Conservation (phyloP, 2,888 invertebrate species). For the Julus scanicus region DNA sequence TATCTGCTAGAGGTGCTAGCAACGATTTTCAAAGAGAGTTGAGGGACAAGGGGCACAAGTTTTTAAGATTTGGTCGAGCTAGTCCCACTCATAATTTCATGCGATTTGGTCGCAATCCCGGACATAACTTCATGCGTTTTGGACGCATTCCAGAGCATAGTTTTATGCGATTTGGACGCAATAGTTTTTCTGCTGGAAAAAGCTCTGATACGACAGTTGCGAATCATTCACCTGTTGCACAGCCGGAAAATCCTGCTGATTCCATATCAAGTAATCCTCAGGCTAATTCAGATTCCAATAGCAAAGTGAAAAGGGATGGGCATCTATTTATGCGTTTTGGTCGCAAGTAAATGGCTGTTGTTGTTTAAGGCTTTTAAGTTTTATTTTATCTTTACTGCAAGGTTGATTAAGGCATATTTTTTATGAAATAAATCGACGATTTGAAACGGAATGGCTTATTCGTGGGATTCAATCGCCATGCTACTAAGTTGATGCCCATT, state of each 20-base stretch:
- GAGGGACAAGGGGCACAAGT: background rate
- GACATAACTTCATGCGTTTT: slow-evolving; percentile 58
- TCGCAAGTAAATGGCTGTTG: slow-evolving; percentile 46
- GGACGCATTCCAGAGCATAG: slow-evolving; percentile 56
- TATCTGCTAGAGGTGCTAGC: background rate
- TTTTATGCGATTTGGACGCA: slow-evolving; percentile 56
- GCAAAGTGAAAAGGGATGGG: slow-evolving; percentile 52
- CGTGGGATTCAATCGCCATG: background rate
- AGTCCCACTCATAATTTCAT: slow-evolving; percentile 52
- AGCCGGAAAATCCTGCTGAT: background rate
- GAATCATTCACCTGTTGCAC: background rate
- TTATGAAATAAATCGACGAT: slow-evolving; percentile 37
- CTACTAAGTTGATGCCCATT: background rate
- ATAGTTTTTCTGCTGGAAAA: slow-evolving; percentile 24
- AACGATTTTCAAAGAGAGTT: background rate
- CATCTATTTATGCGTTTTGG: slow-evolving; percentile 56
- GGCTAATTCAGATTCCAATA: slow-evolving; percentile 15
- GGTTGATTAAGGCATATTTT: slow-evolving; percentile 46
- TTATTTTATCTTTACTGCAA: slow-evolving; percentile 45
- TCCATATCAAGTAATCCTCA: background rate
- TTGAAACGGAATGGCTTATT: background rate
- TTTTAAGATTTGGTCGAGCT: slow-evolving; percentile 29
- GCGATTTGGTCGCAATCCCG: slow-evolving; percentile 52
- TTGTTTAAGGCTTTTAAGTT: slow-evolving; percentile 3
- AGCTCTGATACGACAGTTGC: background rate